phyloP scores from a whole-genome alignment of 2,797 vertebrate genomes.

The Melanogrammus aeglefinus region DNA sequence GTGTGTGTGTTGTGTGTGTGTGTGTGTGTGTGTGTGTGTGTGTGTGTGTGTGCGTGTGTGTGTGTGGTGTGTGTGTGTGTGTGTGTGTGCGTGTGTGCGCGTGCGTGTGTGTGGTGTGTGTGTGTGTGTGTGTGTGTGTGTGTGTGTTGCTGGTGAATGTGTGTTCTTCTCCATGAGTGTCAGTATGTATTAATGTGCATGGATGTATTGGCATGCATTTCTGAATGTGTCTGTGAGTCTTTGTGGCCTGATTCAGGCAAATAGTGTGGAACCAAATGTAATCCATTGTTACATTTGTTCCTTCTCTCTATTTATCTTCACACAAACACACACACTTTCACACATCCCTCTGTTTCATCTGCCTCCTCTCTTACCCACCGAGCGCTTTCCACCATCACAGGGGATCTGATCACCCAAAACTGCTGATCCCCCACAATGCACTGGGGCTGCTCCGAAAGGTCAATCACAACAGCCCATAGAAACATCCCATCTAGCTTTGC shows the following conservation, averaged over 20 bases:
- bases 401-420: constrained; percentile 43
- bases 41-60: constrained; percentile 25
- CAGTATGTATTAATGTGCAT: too few species aligned
- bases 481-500: constrained; percentile 57
- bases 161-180: too few species aligned
- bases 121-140: constrained; percentile 29
- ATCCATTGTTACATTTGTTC: constrained; percentile 17
- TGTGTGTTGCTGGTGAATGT: not conserved
- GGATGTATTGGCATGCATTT: too few species aligned
- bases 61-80: too few species aligned
- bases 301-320: not conserved
- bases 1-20: constrained; percentile 25
- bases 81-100: constrained; percentile 31
- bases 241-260: constrained; percentile 25
- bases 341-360: constrained; percentile 21
- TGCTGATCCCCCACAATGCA: constrained; percentile 46
- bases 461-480: constrained; percentile 53
- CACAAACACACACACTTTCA: constrained; percentile 5
- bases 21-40: constrained; percentile 16
- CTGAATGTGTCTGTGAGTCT: constrained; percentile 21
- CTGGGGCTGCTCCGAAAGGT: constrained; percentile 54
- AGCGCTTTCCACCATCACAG: constrained; percentile 39
- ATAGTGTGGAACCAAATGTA: constrained; percentile 4
- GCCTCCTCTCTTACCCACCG: constrained; percentile 31
- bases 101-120: constrained; percentile 18